Evolutionary conservation across 2,113 vertebrate genomes (phyloP), one percentile per base, ranked within the genome.

Genomic region (Erpornis zantholeuca): DNA sequence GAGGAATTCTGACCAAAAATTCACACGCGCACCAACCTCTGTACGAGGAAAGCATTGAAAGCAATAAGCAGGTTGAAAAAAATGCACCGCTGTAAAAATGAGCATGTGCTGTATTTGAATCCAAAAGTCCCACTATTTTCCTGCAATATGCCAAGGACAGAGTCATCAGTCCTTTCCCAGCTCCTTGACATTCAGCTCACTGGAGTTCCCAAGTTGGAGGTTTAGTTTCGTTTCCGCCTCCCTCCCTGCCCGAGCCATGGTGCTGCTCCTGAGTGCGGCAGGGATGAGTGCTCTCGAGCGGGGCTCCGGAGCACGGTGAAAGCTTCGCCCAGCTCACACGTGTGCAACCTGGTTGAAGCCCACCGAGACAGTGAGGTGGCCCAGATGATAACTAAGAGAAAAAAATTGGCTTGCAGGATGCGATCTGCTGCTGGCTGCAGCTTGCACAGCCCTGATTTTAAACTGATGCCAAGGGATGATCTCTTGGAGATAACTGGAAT

Each of bases 151-250:
- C 82, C 94, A 52, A 79, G 91, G 83, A 81, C 86, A 57, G 86
- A 97, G 92, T 91, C 77, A 60, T 27, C 54, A 29, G 36, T 85
- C 68, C 80, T 94, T 38, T 71, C 24, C 88, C 83, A 82, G 86
- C 47, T 96, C 90, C 90, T 96, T 90, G 82, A 91, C 83, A 72
- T 92, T 96, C 89, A 82, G 75, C 78, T 82, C 73, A 76, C 86
- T 68, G 52, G 81, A 91, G 86, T 59, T 91, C 78, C 82, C 38
- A 77, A 92, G 92, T 2, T 73, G 68, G 81, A 88, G 60, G 68
- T 90, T 96, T 92, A 94, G 91, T 88, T 94, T 83, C 50, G 3
- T 68, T 93, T 94, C 94, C 22, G 9, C 68, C 64, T 75, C 23
- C 22, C 23, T 84, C 28, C n/a, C 29, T 60, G 6, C 36, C 31